Evolutionary conservation across 2,113 vertebrate species (phyloP).

Genomic region (Tachysurus fulvidraco): DNA sequence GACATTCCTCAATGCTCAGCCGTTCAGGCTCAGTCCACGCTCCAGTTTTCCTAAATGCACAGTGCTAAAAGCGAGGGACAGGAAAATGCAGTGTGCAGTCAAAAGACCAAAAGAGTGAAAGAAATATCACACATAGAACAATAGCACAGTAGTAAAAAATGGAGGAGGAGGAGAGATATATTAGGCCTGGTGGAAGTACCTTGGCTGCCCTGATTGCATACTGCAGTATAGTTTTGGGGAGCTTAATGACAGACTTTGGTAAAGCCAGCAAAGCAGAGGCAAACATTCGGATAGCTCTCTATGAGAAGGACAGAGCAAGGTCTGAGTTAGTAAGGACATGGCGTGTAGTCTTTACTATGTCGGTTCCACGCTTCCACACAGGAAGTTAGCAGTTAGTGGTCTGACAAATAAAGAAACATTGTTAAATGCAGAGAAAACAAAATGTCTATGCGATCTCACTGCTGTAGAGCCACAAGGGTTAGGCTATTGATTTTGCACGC

Average conservation of each 20-base stretch:
- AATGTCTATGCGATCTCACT: slow-evolving; percentile 24
- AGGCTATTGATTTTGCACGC: not conserved
- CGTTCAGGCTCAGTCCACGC: slow-evolving; percentile 26
- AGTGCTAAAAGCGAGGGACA: slow-evolving; percentile 45
- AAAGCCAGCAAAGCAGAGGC: slow-evolving; percentile 96
- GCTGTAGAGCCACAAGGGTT: slow-evolving; percentile 7
- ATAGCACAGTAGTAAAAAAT: slow-evolving; percentile 45
- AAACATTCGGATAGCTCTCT: slow-evolving; percentile 99
- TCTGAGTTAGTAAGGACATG: slow-evolving; percentile 79
- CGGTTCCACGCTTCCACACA: slow-evolving; percentile 26
- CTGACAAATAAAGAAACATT: slow-evolving; percentile 48
- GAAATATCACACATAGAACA: slow-evolving; percentile 32
- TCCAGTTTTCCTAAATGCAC: slow-evolving; percentile 6
- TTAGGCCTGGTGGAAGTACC: slow-evolving; percentile 83
- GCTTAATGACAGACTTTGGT: slow-evolving; percentile 98
- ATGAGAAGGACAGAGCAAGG: slow-evolving; percentile 83
- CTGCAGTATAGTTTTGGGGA: slow-evolving; percentile 98
- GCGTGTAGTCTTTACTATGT: slow-evolving; percentile 54
- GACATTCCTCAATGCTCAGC: not conserved
- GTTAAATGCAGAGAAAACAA: slow-evolving; percentile 49
- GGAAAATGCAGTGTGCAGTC: slow-evolving; percentile 72
- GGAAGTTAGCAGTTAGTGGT: slow-evolving; percentile 55
- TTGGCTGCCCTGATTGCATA: slow-evolving; percentile 97
- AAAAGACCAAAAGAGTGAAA: slow-evolving; percentile 48
- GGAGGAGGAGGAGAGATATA: slow-evolving; percentile 41